Conservation (phyloP, 2,797 vertebrate genomes). For the Microchirus variegatus region DNA sequence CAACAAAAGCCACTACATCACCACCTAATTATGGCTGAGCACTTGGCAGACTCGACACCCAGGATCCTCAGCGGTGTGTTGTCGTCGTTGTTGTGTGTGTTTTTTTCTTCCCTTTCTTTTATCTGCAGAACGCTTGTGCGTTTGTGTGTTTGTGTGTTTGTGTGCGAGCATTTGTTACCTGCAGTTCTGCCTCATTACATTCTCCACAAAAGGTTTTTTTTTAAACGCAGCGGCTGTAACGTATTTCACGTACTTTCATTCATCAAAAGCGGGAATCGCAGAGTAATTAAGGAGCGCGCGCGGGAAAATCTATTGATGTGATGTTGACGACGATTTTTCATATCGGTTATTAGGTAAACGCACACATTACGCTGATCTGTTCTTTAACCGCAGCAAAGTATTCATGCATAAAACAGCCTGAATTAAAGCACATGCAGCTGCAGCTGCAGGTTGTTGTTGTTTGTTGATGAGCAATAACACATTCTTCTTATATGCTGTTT, state of each 20-base stretch:
- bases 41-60: conserved; percentile 60
- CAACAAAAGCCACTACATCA: conserved; percentile 75
- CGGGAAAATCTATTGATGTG: conserved; percentile 8
- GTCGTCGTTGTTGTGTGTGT: too few relatives aligned
- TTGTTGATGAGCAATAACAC: too few relatives aligned
- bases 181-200: conserved; percentile 59
- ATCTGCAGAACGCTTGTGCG: conserved; percentile 29
- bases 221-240: conserved; percentile 44
- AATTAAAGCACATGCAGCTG: too few relatives aligned
- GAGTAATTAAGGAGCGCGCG: conserved; percentile 18
- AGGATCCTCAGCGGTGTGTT: conserved; percentile 31
- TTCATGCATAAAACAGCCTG: too few relatives aligned
- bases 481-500: too few relatives aligned
- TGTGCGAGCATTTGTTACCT: conserved; percentile 37
- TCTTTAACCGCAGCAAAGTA: too few relatives aligned
- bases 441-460: too few relatives aligned
- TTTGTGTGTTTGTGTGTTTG: conserved; percentile 5
- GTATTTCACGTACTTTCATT: conserved; percentile 47
- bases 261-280: conserved; percentile 37
- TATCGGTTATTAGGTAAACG: conserved; percentile 6
- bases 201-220: conserved; percentile 40
- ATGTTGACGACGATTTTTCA: background rate
- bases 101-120: conserved; percentile 37
- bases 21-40: conserved; percentile 71
- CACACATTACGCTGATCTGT: too few relatives aligned